Conservation (phyloP, 2,797 vertebrate genomes). For the Sphenopsis melanotis region DNA sequence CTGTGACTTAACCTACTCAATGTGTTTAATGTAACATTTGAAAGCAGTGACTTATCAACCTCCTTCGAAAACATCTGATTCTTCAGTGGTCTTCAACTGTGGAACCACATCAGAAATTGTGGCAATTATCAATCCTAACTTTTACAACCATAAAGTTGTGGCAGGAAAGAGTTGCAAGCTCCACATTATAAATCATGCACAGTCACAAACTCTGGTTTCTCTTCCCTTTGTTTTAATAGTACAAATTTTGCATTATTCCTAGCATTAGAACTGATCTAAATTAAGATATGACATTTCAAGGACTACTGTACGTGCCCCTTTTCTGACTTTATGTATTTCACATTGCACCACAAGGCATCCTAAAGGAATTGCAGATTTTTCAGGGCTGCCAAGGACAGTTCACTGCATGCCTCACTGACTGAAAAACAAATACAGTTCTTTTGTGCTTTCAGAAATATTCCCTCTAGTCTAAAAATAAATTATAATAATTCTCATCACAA, state of each 20-base stretch:
- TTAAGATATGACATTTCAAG: slow-evolving; percentile 9
- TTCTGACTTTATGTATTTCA: background rate
- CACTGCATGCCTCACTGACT: background rate
- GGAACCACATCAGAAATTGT: background rate
- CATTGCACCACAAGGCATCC: background rate
- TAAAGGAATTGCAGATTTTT: background rate
- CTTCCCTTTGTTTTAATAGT: background rate
- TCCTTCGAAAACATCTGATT: background rate
- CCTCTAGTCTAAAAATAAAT: background rate
- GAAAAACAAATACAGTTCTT: background rate
- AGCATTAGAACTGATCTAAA: background rate
- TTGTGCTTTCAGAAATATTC: background rate
- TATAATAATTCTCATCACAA: background rate
- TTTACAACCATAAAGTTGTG: background rate
- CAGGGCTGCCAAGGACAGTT: background rate
- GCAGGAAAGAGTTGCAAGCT: background rate
- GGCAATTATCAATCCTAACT: background rate
- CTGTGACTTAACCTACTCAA: background rate
- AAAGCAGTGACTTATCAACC: background rate
- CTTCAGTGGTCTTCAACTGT: background rate
- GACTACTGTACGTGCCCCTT: background rate
- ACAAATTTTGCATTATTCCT: background rate
- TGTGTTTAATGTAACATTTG: background rate
- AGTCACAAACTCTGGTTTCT: background rate
- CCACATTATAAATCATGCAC: background rate